Conservation (phyloP, 2,797 vertebrate genomes). For the Glyptemys insculpta region DNA sequence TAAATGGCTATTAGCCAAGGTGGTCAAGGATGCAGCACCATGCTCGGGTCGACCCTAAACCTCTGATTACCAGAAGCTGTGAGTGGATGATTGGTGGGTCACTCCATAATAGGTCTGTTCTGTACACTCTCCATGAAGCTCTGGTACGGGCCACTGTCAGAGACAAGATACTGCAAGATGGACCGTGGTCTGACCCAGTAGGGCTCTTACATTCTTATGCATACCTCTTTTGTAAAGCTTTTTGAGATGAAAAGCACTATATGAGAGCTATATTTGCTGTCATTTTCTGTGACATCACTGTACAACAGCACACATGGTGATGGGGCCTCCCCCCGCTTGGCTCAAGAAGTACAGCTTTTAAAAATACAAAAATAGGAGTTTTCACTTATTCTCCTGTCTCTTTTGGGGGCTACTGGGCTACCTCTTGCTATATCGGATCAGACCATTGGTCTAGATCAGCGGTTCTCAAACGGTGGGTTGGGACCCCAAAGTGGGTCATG, state of each 20-base stretch:
- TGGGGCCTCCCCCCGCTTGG: too few relatives aligned
- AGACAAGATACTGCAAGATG: not conserved
- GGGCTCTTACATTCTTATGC: not conserved
- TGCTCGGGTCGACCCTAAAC: not conserved
- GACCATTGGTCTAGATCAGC: not conserved
- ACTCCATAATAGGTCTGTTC: not conserved
- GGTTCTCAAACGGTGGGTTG: too few relatives aligned
- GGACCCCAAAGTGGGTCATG: too few relatives aligned
- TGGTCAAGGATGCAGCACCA: not conserved
- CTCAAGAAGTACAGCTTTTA: not conserved
- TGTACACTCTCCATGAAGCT: not conserved
- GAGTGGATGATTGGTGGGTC: not conserved
- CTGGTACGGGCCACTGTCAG: not conserved
- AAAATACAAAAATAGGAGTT: not conserved
- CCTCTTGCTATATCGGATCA: not conserved
- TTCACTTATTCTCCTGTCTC: not conserved
- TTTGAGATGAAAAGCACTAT: too few relatives aligned
- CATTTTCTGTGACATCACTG: too few relatives aligned
- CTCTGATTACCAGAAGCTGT: not conserved
- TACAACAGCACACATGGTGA: too few relatives aligned
- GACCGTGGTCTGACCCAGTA: not conserved
- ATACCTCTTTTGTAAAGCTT: too few relatives aligned
- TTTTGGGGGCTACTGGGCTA: not conserved
- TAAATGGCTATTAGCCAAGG: not conserved
- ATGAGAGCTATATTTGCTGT: too few relatives aligned